phyloP scores from a whole-genome alignment of 2,113 vertebrate genomes.

The Gymnogyps californianus region DNA sequence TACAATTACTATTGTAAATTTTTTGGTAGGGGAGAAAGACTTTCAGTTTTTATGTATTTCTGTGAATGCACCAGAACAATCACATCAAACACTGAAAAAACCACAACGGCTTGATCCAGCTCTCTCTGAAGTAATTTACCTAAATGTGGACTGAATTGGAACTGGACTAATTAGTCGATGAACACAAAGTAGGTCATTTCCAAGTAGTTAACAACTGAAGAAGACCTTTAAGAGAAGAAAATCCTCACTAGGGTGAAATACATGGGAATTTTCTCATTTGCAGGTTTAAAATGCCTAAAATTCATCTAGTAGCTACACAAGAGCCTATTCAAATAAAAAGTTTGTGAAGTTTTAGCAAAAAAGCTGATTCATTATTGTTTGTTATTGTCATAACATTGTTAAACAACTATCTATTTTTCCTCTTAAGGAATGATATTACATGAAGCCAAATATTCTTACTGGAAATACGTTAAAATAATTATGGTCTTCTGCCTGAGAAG shows the following conservation, averaged over 20 bases:
- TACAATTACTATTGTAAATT: background rate
- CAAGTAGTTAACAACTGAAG: background rate
- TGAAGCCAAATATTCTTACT: background rate
- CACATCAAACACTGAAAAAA: background rate
- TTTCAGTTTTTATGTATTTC: background rate
- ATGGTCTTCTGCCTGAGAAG: background rate
- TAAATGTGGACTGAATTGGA: slow-evolving; percentile 16
- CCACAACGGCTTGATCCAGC: background rate
- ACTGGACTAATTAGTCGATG: slow-evolving; percentile 1
- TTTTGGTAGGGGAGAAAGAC: background rate
- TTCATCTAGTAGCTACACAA: background rate
- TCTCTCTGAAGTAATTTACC: slow-evolving; percentile 16
- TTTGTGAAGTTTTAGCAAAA: background rate
- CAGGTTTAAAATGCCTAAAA: background rate
- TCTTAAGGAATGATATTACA: fast-evolving
- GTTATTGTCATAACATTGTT: background rate
- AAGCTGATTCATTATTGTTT: background rate
- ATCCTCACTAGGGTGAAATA: background rate
- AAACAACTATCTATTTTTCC: background rate
- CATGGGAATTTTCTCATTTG: background rate
- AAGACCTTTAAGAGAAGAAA: background rate
- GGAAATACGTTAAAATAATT: background rate
- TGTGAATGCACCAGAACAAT: background rate
- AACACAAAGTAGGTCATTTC: slow-evolving; percentile 11
- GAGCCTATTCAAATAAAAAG: background rate